These are phyloP conservation scores for Tetragonisca angustula DNA, from an alignment of 2,888 invertebrate species.

Conservation along the genomic window DNA sequence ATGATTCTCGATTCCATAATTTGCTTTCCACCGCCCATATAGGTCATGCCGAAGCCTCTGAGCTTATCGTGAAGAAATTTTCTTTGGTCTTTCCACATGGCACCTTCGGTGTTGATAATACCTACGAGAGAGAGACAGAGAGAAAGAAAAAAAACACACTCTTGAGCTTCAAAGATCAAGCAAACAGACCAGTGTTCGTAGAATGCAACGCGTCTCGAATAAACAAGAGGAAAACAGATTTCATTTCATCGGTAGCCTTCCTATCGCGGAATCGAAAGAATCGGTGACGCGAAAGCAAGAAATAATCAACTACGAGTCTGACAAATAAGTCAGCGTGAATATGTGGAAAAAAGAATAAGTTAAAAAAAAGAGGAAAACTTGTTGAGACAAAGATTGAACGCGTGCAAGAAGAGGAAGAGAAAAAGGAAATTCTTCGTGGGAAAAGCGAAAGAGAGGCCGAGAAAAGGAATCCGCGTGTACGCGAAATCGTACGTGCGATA, in stretches of 20 bases:
- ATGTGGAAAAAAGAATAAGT: not conserved
- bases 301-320: not conserved
- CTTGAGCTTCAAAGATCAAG: not conserved
- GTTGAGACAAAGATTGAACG: not conserved
- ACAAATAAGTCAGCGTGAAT: no score
- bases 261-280: conserved; percentile 18
- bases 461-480: not conserved
- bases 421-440: not conserved
- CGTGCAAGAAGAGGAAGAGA: no score
- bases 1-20: conserved; percentile 94
- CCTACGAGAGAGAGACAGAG: conserved; percentile 85
- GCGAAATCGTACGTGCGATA: conserved; percentile 14
- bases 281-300: not conserved
- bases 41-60: conserved; percentile 94
- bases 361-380: not conserved
- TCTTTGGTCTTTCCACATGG: conserved; percentile 95
- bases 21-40: conserved; percentile 91
- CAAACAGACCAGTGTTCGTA: not conserved
- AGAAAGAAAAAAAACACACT: not conserved
- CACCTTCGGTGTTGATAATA: conserved; percentile 94
- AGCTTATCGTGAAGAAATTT: conserved; percentile 94
- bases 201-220: not conserved
- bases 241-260: not conserved
- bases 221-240: not conserved
- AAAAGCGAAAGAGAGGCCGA: not conserved